Percentiles rank a stretch among this genome's conserved stretches.
Evolutionary conservation across 1,140 invertebrate genomes (phyloP).

Genomic region (Hydropsyche tenuis): DNA sequence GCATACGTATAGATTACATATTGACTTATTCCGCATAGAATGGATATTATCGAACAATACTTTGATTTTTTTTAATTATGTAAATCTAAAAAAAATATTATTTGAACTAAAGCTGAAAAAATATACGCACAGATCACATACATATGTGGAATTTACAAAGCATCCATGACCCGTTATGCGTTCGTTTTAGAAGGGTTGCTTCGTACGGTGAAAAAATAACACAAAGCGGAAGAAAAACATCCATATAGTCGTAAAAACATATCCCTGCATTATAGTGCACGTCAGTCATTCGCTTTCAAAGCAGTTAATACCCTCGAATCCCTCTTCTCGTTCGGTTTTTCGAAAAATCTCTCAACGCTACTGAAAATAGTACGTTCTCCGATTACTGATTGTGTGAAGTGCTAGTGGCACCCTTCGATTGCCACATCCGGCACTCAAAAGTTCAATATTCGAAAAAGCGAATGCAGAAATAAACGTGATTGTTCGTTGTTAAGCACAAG

Average conservation of each 20-base stretch:
- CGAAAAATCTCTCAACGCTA: neutral
- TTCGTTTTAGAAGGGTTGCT: conserved; percentile 9
- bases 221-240: conserved; percentile 3
- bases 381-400: conserved; percentile 1
- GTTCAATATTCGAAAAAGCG: neutral
- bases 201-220: neutral
- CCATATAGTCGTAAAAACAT: neutral
- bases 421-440: conserved; percentile 1
- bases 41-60: no score
- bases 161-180: neutral
- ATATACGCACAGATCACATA: no score
- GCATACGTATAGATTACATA: no score
- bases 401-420: conserved; percentile 16
- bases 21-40: no score
- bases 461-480: no score
- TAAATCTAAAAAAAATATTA: no score
- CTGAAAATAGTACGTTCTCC: conserved; percentile 9
- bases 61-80: no score
- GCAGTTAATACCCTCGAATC: neutral
- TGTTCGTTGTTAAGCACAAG: no score
- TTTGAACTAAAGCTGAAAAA: no score
- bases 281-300: conserved; percentile 6
- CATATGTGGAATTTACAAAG: neutral
- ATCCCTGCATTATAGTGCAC: neutral
- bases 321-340: neutral